A percentile compares a stretch with the other conserved stretches of the same genome.
These are phyloP conservation scores for Hucho hucho DNA, from an alignment of 2,113 vertebrate species.

Conservation along the genomic window DNA sequence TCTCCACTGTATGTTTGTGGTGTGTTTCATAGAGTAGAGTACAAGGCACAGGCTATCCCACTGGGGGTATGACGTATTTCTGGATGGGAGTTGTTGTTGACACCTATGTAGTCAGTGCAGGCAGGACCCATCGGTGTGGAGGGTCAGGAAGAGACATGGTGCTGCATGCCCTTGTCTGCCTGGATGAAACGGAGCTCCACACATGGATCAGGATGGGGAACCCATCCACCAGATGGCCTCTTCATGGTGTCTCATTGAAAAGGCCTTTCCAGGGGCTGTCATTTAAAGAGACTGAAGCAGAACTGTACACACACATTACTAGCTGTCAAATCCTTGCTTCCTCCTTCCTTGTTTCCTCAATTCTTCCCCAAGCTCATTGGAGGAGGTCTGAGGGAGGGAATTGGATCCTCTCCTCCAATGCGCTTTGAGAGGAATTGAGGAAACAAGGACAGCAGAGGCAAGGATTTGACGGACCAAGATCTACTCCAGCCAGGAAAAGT, in stretches of 20 bases:
- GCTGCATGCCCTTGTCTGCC: background rate
- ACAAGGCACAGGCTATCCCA: too few relatives aligned
- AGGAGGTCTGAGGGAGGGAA: too few relatives aligned
- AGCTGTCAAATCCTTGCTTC: too few relatives aligned
- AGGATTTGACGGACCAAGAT: background rate
- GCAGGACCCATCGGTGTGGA: too few relatives aligned
- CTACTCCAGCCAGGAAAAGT: constrained; percentile 41
- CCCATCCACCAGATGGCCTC: constrained; percentile 24
- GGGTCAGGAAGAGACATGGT: background rate
- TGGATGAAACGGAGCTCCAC: background rate
- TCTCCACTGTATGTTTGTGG: constrained; percentile 17
- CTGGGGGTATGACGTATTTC: too few relatives aligned
- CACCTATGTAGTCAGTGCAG: too few relatives aligned
- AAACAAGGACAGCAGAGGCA: background rate
- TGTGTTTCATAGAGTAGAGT: background rate
- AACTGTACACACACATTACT: constrained; percentile 11
- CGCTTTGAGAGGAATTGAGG: too few relatives aligned
- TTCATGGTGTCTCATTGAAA: constrained; percentile 50
- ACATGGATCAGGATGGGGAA: constrained; percentile 11
- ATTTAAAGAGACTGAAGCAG: background rate
- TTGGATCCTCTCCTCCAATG: too few relatives aligned
- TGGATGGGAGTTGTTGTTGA: too few relatives aligned
- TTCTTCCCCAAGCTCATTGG: too few relatives aligned
- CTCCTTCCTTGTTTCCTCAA: too few relatives aligned
- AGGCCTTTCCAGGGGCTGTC: constrained; percentile 45